These are phyloP conservation scores for Heliocidaris erythrogramma DNA, from an alignment of 35 echinoderm and acorn worm species.

Conservation along the genomic window DNA sequence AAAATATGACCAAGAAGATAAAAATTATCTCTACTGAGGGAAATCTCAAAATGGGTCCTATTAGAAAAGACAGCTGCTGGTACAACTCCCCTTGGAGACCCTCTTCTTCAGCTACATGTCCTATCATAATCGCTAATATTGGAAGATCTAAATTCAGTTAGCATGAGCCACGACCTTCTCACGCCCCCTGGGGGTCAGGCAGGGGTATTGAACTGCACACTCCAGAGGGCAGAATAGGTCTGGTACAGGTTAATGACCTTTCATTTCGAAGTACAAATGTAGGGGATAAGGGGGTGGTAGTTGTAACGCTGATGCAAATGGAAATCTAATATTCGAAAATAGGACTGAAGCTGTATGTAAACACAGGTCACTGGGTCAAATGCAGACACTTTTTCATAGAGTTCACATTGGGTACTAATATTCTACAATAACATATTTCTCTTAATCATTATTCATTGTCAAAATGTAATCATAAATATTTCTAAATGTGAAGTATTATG, in stretches of 20 bases:
- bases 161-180: neutral
- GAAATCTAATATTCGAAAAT: too few relatives aligned
- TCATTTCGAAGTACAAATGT: neutral
- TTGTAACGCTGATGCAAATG: neutral
- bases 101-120: neutral
- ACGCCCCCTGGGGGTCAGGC: neutral
- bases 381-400: too few relatives aligned
- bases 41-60: neutral
- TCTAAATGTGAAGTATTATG: too few relatives aligned
- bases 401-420: too few relatives aligned
- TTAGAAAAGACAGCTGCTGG: neutral
- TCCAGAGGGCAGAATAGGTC: neutral
- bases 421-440: too few relatives aligned
- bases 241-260: neutral
- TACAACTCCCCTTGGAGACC: neutral
- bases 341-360: too few relatives aligned
- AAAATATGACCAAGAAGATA: neutral
- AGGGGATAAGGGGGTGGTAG: neutral
- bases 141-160: neutral
- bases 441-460: too few relatives aligned
- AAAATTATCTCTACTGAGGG: neutral
- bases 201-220: neutral
- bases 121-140: conserved; percentile 5
- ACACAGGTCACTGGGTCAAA: too few relatives aligned
- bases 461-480: too few relatives aligned